phyloP scores from a whole-genome alignment of 2,888 invertebrate genomes.

The Lordiphosa fenestrarum region DNA sequence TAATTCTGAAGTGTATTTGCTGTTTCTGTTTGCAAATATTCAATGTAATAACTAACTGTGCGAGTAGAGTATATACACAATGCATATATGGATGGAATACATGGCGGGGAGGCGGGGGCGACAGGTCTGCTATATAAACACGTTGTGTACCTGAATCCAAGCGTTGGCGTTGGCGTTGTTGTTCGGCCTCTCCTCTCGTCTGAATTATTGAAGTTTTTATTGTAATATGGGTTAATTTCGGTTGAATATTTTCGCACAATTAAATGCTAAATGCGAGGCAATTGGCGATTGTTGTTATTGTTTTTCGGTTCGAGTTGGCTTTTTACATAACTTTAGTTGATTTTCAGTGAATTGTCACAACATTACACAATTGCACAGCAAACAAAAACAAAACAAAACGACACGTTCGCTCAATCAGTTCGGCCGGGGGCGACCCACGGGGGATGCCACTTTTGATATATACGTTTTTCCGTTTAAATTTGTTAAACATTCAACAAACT shows the following conservation, averaged over 20 bases:
- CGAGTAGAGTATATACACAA: background rate
- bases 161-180: conserved; percentile 29
- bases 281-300: conserved; percentile 33
- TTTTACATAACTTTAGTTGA: conserved; percentile 35
- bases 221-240: conserved; percentile 24
- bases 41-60: background rate
- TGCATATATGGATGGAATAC: conserved; percentile 4
- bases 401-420: conserved; percentile 1
- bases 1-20: no score
- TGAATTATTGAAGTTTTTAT: conserved; percentile 38
- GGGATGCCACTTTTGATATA: conserved; percentile 2
- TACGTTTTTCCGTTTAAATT: background rate
- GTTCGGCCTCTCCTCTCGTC: conserved; percentile 16
- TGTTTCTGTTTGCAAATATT: no score
- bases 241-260: conserved; percentile 53
- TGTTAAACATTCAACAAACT: conserved; percentile 32
- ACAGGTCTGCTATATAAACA: conserved; percentile 7
- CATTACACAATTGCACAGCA: conserved; percentile 33
- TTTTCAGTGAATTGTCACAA: conserved; percentile 27
- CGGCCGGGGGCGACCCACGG: background rate
- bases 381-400: conserved; percentile 22
- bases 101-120: no score
- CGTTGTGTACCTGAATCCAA: conserved; percentile 30
- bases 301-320: conserved; percentile 25
- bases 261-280: conserved; percentile 45